phyloP scores from a whole-genome alignment of 2,113 vertebrate species.

The Fulica atra region DNA sequence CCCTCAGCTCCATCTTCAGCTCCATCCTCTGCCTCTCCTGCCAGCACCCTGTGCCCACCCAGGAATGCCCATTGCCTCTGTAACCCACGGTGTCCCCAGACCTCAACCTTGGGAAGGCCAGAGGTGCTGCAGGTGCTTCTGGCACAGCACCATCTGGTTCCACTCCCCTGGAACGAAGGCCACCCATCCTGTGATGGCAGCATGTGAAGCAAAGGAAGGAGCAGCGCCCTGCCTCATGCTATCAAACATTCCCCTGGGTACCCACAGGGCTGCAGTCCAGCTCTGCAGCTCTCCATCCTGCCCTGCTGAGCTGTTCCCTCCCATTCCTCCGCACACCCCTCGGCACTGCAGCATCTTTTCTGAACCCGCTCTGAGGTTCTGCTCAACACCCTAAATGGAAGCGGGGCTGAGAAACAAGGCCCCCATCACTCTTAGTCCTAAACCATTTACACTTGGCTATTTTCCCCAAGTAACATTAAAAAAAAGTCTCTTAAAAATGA shows the following conservation, averaged over 20 bases:
- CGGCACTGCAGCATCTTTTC: neutral
- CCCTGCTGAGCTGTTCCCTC: too few relatives aligned
- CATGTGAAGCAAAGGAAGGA: fast-evolving
- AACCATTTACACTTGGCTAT: neutral
- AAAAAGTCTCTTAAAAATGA: neutral
- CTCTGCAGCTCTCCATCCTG: neutral
- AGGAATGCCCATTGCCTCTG: too few relatives aligned
- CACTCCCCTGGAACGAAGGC: neutral
- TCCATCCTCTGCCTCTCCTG: too few relatives aligned
- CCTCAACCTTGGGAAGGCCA: fast-evolving
- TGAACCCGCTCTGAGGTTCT: neutral
- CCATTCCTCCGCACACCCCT: too few relatives aligned
- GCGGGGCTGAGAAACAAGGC: neutral
- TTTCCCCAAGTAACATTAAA: neutral
- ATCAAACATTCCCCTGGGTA: neutral
- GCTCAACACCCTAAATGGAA: neutral
- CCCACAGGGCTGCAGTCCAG: neutral
- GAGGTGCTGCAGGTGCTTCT: neutral
- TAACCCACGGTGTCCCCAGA: too few relatives aligned
- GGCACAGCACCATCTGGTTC: neutral
- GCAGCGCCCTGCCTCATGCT: neutral
- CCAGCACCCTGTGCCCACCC: too few relatives aligned
- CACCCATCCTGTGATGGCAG: neutral
- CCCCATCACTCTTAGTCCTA: neutral
- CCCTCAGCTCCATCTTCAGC: too few relatives aligned